Conservation (phyloP, 1,140 invertebrate species). For the Heliconius hewitsoni region DNA sequence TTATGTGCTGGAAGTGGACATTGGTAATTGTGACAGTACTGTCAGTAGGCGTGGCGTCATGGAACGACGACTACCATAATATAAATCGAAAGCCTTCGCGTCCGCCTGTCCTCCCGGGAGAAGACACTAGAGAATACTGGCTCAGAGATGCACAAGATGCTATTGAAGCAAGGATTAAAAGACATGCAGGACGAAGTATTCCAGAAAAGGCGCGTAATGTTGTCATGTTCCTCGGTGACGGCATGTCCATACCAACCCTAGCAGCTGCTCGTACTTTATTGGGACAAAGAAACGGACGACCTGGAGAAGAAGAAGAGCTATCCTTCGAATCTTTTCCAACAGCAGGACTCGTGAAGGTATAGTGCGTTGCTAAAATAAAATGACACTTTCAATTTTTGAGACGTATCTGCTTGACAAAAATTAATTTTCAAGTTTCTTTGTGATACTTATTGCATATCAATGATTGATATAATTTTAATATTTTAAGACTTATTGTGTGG, state of each 20-base stretch:
- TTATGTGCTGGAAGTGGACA: slow-evolving; percentile 9
- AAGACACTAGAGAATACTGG: slow-evolving; percentile 23
- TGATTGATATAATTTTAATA: neutral
- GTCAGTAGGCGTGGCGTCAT: neutral
- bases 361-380: neutral
- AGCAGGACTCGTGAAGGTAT: slow-evolving; percentile 24
- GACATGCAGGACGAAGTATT: neutral
- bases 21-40: neutral
- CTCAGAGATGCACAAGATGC: slow-evolving; percentile 20
- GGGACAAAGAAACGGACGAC: slow-evolving; percentile 25
- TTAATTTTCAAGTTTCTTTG: too few species aligned
- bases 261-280: slow-evolving; percentile 32
- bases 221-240: slow-evolving; percentile 34
- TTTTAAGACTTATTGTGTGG: slow-evolving; percentile 87
- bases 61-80: neutral
- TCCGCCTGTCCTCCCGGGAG: neutral
- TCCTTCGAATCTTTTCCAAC: slow-evolving; percentile 35
- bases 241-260: slow-evolving; percentile 35
- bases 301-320: slow-evolving; percentile 31
- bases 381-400: too few species aligned
- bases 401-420: too few species aligned
- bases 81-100: neutral
- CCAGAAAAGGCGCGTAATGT: slow-evolving; percentile 29
- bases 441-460: neutral
- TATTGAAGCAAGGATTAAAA: slow-evolving; percentile 10